Evolutionary conservation across 2,888 invertebrate species (phyloP).

Genomic region (Amblyteles armatorius): DNA sequence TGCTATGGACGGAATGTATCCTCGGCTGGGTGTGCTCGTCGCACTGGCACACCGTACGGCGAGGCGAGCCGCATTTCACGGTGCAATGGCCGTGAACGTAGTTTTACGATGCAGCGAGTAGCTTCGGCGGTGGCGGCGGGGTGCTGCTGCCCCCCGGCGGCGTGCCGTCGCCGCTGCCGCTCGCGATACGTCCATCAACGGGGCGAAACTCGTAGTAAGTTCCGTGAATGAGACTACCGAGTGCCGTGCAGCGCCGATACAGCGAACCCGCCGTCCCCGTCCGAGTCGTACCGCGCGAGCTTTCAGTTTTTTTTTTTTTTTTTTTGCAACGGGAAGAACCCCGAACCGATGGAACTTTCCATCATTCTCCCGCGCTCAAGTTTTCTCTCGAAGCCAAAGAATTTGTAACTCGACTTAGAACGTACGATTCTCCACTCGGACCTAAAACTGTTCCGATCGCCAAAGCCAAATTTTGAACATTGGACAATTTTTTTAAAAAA

Average conservation of each 20-base stretch:
- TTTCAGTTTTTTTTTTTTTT: conserved; percentile 1
- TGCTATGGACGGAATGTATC: conserved; percentile 8
- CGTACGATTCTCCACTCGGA: not conserved
- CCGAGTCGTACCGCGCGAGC: conserved; percentile 37
- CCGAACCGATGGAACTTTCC: not conserved
- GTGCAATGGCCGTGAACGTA: conserved; percentile 66
- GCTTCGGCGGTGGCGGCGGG: conserved; percentile 4
- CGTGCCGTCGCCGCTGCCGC: conserved; percentile 17
- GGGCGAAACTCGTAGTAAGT: conserved; percentile 67
- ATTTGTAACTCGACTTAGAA: not conserved
- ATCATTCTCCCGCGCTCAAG: too few species aligned
- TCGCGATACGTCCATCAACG: conserved; percentile 67
- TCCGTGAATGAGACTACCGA: conserved; percentile 68
- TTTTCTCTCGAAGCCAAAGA: not conserved
- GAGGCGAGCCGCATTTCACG: conserved; percentile 13
- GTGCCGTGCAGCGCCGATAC: conserved; percentile 50
- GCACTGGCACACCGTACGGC: conserved; percentile 14
- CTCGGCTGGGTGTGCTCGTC: conserved; percentile 6
- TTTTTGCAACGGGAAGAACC: not conserved
- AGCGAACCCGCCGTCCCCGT: conserved; percentile 42
- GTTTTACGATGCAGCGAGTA: conserved; percentile 59
- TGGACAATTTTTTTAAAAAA: not conserved
- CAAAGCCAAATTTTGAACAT: too few species aligned
- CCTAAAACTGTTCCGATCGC: too few species aligned
- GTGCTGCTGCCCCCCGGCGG: conserved; percentile 18